Conservation (phyloP, 2,797 vertebrate genomes). For the Orientallactaga sibirica region DNA sequence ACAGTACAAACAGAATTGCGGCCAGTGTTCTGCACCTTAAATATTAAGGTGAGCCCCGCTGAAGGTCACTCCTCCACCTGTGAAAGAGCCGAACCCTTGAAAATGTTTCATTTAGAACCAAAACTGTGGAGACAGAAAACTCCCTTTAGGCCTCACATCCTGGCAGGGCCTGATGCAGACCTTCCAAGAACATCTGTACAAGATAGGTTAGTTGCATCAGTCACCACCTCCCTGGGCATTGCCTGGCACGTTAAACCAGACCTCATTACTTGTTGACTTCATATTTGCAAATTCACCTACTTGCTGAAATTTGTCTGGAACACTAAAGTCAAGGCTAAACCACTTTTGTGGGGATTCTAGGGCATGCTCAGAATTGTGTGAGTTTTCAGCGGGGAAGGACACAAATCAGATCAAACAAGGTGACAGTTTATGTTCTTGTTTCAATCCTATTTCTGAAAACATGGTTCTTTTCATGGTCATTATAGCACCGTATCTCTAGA, state of each 20-base stretch:
- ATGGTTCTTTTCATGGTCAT: background rate
- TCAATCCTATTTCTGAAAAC: background rate
- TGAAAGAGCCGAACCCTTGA: background rate
- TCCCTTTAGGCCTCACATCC: background rate
- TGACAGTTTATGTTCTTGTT: background rate
- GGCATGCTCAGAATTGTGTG: background rate
- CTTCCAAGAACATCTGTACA: background rate
- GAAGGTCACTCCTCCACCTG: slow-evolving; percentile 48
- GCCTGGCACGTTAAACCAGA: background rate
- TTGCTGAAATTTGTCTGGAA: background rate
- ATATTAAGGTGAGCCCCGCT: slow-evolving; percentile 12
- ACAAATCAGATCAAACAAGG: accelerated
- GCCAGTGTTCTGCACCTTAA: background rate
- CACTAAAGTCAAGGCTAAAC: background rate
- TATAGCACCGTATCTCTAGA: background rate
- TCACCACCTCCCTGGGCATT: background rate
- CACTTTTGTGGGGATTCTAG: accelerated
- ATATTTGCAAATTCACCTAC: background rate
- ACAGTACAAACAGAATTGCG: slow-evolving; percentile 65
- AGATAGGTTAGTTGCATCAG: accelerated
- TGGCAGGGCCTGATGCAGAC: background rate
- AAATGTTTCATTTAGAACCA: slow-evolving; percentile 15
- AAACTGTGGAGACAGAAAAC: background rate
- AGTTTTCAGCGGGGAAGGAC: accelerated
- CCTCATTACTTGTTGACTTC: background rate